phyloP scores from a whole-genome alignment of 2,113 vertebrate species.

The Benitochromis conjunctus region DNA sequence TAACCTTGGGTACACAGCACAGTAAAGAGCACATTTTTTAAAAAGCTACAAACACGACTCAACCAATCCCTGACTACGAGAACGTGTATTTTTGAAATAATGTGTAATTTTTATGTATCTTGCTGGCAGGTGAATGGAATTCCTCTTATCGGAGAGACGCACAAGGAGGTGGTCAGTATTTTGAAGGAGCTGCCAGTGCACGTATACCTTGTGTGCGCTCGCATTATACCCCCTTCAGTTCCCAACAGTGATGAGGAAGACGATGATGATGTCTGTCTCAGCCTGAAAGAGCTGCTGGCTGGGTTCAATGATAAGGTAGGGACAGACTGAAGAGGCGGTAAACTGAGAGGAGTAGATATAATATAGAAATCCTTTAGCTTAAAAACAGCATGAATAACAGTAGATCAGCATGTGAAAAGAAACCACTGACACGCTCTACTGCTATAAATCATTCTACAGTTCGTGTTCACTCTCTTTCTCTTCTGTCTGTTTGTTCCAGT shows the following conservation, averaged over 20 bases:
- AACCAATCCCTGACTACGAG: not conserved
- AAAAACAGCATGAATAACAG: not conserved
- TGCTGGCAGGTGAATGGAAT: slow-evolving; percentile 84
- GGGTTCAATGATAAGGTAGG: slow-evolving; percentile 73
- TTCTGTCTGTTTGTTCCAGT: slow-evolving; percentile 34
- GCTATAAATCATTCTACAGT: not conserved
- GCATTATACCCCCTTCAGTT: slow-evolving; percentile 54
- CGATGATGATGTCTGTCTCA: slow-evolving; percentile 49
- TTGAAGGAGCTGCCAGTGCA: slow-evolving; percentile 84
- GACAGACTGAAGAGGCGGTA: not conserved
- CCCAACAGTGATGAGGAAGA: slow-evolving; percentile 65
- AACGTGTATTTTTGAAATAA: not conserved
- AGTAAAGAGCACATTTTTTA: not conserved
- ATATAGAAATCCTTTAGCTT: not conserved
- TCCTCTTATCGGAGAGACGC: slow-evolving; percentile 85
- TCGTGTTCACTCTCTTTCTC: not conserved
- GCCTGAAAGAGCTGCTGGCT: slow-evolving; percentile 72
- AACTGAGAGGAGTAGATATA: not conserved
- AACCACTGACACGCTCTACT: not conserved
- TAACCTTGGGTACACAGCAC: not conserved
- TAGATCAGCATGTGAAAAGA: not conserved
- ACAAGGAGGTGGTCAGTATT: slow-evolving; percentile 87
- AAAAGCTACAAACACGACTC: not conserved
- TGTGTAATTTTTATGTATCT: not conserved
- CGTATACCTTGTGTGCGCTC: slow-evolving; percentile 85